Base-by-base conservation (phyloP, 2,888 invertebrate genomes). In the Spilarctia lutea region DNA sequence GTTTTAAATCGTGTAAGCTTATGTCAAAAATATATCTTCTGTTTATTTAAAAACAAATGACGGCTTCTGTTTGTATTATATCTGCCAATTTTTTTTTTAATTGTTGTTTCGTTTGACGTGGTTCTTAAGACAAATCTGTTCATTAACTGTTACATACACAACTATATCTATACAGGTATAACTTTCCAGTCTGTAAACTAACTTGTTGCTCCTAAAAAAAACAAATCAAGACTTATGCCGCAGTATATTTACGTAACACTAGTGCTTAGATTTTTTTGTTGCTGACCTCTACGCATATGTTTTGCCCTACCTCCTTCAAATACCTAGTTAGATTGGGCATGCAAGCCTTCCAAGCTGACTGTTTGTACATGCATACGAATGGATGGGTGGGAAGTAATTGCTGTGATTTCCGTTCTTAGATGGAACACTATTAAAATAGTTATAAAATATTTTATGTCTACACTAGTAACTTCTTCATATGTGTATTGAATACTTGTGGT, bases 1-100 rank as follows among this genome's bases (percentile, higher is more conserved):
- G 27, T 45, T 27, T 67, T 27, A 27, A 66, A 83, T 76, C 75
- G 77, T 81, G 73, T 72, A 76, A 71, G 72, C 69, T 70, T 65
- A 18, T 30, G n/a, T 72, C 11, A 48, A 68, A 35, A 65, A 71
- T 24, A n/a, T 52, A 20, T n/a, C 24, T 52, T n/a, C 8, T 52
- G 24, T 10, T 52, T 10, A n/a, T 8, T 56, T 56, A 27, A n/a
- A 48, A 52, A 52, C 24, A 18, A 52, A 56, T 56, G 56, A 52
- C 24, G 24, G 11, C n/a, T 27, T 13, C n/a, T 13, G n/a, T n/a
- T 56, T 56, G 13, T 56, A 27, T 27, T 56, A 13, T n/a, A n/a
- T 1, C n/a, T n/a, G n/a, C 56, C 56, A n/a, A 56, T n/a, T n/a
- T 56, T 56, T 56, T 56, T 45, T 56, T 56, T n/a, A 11, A 1